These are phyloP conservation scores for Sarotherodon lohbergeri DNA, from an alignment of 2,113 vertebrate species.

Conservation along the genomic window DNA sequence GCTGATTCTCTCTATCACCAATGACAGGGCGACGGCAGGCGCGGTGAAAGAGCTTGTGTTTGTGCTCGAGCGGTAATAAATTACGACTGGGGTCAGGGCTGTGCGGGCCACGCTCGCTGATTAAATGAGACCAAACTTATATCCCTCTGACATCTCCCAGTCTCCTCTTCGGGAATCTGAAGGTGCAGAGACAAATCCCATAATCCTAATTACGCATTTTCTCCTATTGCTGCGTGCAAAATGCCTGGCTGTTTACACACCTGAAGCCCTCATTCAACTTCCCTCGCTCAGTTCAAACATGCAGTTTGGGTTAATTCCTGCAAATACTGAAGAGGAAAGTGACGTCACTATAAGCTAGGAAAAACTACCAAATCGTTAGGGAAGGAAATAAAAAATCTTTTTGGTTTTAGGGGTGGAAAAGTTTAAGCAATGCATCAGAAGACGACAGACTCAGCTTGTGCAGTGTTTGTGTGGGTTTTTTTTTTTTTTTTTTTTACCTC, in stretches of 20 bases:
- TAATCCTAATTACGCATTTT: constrained; percentile 65
- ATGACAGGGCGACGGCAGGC: constrained; percentile 29
- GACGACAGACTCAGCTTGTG: background rate
- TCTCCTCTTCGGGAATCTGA: constrained; percentile 39
- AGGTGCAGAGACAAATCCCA: constrained; percentile 62
- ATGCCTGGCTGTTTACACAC: constrained; percentile 30
- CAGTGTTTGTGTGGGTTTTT: background rate
- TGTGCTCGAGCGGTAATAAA: constrained; percentile 57
- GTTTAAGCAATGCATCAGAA: constrained; percentile 13
- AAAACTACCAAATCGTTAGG: background rate
- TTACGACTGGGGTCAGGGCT: constrained; percentile 53
- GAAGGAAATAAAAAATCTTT: constrained; percentile 9
- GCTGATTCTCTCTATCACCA: constrained; percentile 57
- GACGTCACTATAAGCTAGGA: background rate
- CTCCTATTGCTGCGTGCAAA: constrained; percentile 32
- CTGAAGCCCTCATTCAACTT: constrained; percentile 22
- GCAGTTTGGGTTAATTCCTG: constrained; percentile 26
- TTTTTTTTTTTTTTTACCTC: background rate
- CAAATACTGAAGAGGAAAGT: constrained; percentile 1
- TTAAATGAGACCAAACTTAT: constrained; percentile 62
- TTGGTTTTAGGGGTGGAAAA: background rate
- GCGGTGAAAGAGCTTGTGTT: constrained; percentile 36
- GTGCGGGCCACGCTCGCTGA: constrained; percentile 32
- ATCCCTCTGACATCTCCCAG: constrained; percentile 48
- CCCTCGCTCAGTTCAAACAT: constrained; percentile 35